Evolutionary conservation across 53 echinoderm and acorn worm genomes (phyloP), one percentile per base, ranked within the genome.

Genomic region (Zoroaster sp.): DNA sequence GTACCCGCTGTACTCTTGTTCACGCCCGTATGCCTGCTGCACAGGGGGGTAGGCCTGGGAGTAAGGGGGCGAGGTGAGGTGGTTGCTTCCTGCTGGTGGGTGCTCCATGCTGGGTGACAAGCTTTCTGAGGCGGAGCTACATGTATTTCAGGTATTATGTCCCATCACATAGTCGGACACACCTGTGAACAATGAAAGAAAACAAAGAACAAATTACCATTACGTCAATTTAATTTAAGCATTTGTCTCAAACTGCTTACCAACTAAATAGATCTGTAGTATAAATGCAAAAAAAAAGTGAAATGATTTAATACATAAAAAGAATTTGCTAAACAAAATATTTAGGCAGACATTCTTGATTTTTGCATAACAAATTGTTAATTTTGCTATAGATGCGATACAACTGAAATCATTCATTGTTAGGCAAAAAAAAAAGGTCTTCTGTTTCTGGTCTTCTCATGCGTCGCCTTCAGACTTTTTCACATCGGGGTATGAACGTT

Each of bases 71-170:
- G 82, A 68, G 40, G 82, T 32, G 44, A 82, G 66, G 33, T 82
- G 82, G 39, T 82, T 82, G 43, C 47, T 67, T 17, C 82, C 82
- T 82, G 82, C 28, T 42, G 82, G 82, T 25, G 68, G 82, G 17
- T 40, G 82, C 18, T 82, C 82, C 82, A 82, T 82, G 7, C 65
- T 80, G 25, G 66, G 38, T 59, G 63, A 59, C 11, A 47, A 49
- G 30, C 39, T 23, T 21, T 10, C 18, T 54, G 54, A 36, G 66
- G 66, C 67, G 28, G 2, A 43, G 40, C 23, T 5, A 23, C 8
- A 3, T 7, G 40, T 17, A 34, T 32, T 31, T 68, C 44, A 68
- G 44, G 40, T 67, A 15, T 68, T 25, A 45, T 7, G 41, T 82
- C 35, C 30, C 44, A 82, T 82, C 68, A 65, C 63, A 35, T 12